Base-by-base conservation (phyloP, 2,888 invertebrate genomes). In the Drosophila picticornis region DNA sequence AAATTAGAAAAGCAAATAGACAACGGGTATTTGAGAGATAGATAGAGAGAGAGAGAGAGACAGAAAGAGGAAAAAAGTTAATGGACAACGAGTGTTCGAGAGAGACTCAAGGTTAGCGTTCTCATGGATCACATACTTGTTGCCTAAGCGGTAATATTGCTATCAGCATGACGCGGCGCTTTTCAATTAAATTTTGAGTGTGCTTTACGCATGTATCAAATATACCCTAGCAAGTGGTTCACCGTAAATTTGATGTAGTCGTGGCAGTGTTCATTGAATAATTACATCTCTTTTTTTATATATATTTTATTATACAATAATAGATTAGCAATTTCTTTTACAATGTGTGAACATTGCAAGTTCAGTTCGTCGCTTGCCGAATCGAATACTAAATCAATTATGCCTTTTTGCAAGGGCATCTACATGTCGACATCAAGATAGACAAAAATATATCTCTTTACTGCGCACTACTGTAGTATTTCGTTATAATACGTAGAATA, bases 101-200 rank as follows among this genome's bases (percentile, higher is more conserved):
- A 53, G 22, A n/a, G 36, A 40, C 13, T 63, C 46, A 48, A 46
- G 66, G 31, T 38, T n/a, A 22, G n/a, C n/a, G 11, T 10, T 29
- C 29, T 29, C 50, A 19, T 11, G 11, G 40, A n/a, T 11, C 36
- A 16, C 36, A 36, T 27, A 27, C 3, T 4, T 1, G 16, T 2
- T 50, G 48, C 4, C 5, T 29, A 0, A 0, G 3, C 4, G 16
- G 4, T 13, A 29, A 36, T n/a, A 22, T 22, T 51, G 29, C 6
- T 61, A 59, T 80, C 75, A 77, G 58, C 80, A 80, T 80, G 77
- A 77, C 69, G 25, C 16, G 58, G 29, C 48, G 46, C 34, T 48
- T 79, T 75, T 48, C 13, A 11, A 11, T n/a, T 2, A 6, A 19
- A 9, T 34, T 0, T 34, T 2, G 2, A 6, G 6, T 11, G 34